These are phyloP conservation scores for Mythimna impura DNA, from an alignment of 2,888 invertebrate species.

Conservation along the genomic window DNA sequence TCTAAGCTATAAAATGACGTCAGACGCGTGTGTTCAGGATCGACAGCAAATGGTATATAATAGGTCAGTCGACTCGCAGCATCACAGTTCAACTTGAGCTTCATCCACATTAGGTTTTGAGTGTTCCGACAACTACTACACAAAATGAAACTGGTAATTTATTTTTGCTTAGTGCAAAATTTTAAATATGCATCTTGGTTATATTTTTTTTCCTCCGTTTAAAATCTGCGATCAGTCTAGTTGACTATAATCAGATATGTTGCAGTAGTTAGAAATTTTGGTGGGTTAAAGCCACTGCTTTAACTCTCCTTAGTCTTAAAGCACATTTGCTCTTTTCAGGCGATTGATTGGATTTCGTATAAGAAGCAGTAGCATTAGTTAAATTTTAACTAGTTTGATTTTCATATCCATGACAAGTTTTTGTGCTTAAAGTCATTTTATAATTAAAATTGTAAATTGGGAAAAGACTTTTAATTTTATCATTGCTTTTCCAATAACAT, in stretches of 20 bases:
- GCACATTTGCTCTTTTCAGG: too few species aligned
- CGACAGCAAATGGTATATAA: slow-evolving; percentile 84
- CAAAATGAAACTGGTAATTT: slow-evolving; percentile 87
- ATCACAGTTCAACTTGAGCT: slow-evolving; percentile 74
- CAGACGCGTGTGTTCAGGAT: slow-evolving; percentile 82
- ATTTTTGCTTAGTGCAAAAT: slow-evolving; percentile 41
- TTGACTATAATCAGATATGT: too few species aligned
- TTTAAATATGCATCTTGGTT: not conserved
- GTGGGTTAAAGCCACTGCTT: too few species aligned
- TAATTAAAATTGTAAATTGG: not conserved
- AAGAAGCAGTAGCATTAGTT: too few species aligned
- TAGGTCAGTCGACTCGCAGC: slow-evolving; percentile 75
- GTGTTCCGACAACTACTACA: slow-evolving; percentile 55
- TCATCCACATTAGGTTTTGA: slow-evolving; percentile 66
- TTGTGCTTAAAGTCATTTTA: not conserved
- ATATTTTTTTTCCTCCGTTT: too few species aligned
- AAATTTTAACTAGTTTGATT: not conserved
- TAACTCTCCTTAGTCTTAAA: too few species aligned
- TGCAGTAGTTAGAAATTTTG: too few species aligned
- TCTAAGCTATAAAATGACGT: slow-evolving; percentile 79
- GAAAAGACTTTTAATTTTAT: too few species aligned
- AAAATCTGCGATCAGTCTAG: too few species aligned
- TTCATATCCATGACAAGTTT: accelerated
- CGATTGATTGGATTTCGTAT: too few species aligned
- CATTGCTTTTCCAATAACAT: not conserved